phyloP scores from a whole-genome alignment of 2,888 invertebrate species.

The Drosophila paramelanica region DNA sequence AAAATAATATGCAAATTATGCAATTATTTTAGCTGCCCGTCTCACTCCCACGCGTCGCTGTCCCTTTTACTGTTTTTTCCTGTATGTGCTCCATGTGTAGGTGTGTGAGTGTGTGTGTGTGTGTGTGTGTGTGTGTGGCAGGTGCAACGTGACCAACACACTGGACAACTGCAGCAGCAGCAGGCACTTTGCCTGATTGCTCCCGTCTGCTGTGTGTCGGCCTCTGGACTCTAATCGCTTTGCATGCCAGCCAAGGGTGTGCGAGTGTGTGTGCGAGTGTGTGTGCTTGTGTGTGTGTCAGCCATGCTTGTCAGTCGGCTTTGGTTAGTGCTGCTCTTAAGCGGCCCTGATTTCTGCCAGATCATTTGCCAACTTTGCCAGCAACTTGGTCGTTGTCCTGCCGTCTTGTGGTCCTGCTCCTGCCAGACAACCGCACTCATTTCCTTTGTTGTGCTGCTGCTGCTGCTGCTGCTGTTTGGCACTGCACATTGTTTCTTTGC shows the following conservation, averaged over 20 bases:
- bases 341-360: conserved; percentile 77
- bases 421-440: conserved; percentile 66
- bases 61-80: too few species aligned
- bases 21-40: conserved; percentile 76
- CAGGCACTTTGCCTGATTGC: conserved; percentile 76
- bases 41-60: neutral
- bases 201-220: conserved; percentile 73
- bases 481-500: conserved; percentile 75
- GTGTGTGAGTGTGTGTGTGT: conserved; percentile 2
- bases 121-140: conserved; percentile 45
- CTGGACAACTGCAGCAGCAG: conserved; percentile 48
- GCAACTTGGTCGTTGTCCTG: conserved; percentile 36
- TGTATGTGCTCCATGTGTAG: too few species aligned
- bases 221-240: conserved; percentile 68
- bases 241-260: conserved; percentile 36
- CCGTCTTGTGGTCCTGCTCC: conserved; percentile 18
- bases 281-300: neutral
- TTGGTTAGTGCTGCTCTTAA: conserved; percentile 61
- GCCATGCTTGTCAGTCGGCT: conserved; percentile 34
- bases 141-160: conserved; percentile 65
- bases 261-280: neutral
- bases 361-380: conserved; percentile 76
- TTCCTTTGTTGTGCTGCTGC: conserved; percentile 53
- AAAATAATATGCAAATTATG: conserved; percentile 82
- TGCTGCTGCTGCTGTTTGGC: conserved; percentile 56